These are phyloP conservation scores for Atta cephalotes DNA, from an alignment of 1,140 invertebrate genomes.

Conservation along the genomic window DNA sequence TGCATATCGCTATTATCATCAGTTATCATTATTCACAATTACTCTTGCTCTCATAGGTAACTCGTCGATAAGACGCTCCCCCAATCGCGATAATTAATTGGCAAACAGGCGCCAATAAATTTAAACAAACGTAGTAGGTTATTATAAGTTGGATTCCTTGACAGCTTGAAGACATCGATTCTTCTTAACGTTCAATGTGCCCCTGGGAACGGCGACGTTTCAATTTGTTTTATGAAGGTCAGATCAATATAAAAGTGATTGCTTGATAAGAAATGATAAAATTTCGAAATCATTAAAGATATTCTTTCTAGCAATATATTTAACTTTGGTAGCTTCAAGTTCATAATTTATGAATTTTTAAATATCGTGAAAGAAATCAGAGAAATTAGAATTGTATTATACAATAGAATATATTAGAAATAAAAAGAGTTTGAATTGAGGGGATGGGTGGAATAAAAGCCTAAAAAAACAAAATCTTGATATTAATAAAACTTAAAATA, in stretches of 20 bases:
- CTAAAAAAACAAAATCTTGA: no score
- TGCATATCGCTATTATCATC: not conserved
- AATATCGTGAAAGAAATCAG: not conserved
- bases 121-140: slow-evolving; percentile 58
- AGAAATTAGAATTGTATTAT: no score
- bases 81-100: slow-evolving; percentile 60
- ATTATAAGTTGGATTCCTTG: slow-evolving; percentile 53
- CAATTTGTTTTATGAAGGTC: slow-evolving; percentile 40
- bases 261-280: slow-evolving; percentile 41
- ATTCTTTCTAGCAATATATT: not conserved
- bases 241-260: slow-evolving; percentile 27
- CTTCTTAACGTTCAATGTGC: not conserved
- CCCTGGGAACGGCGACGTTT: slow-evolving; percentile 32
- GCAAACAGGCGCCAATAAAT: slow-evolving; percentile 55
- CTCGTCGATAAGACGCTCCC: slow-evolving; percentile 30
- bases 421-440: not conserved
- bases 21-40: slow-evolving; percentile 43
- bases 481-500: no score
- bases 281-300: not conserved
- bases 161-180: slow-evolving; percentile 32
- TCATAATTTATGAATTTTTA: not conserved
- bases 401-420: not conserved
- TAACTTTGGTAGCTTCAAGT: not conserved
- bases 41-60: slow-evolving; percentile 36
- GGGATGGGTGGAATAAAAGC: no score